phyloP scores from a whole-genome alignment of 2,113 vertebrate genomes.

The Aythya baeri region DNA sequence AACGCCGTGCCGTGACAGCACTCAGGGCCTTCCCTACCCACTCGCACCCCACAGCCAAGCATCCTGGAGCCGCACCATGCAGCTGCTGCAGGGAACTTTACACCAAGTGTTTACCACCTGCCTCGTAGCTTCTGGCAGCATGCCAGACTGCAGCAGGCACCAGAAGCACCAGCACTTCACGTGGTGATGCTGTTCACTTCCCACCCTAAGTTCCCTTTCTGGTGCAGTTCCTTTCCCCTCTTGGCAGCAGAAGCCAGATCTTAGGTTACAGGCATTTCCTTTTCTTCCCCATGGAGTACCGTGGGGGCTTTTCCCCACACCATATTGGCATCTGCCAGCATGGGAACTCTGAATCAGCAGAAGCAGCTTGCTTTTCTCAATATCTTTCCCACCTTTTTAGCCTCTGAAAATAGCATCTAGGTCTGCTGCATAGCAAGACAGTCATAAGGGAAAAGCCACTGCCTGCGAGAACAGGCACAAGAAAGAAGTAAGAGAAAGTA shows the following conservation, averaged over 20 bases:
- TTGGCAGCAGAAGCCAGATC: background rate
- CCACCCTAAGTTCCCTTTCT: slow-evolving; percentile 49
- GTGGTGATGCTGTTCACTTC: slow-evolving; percentile 61
- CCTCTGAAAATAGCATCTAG: background rate
- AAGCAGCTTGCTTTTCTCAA: slow-evolving; percentile 63
- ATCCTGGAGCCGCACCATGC: background rate
- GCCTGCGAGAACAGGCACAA: slow-evolving; percentile 15
- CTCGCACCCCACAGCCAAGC: too few relatives aligned
- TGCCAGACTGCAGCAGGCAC: background rate
- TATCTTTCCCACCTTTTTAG: slow-evolving; percentile 58
- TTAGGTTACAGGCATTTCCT: background rate
- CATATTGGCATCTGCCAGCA: background rate
- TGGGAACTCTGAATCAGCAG: slow-evolving; percentile 60
- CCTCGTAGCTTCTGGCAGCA: slow-evolving; percentile 1
- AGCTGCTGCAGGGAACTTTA: background rate
- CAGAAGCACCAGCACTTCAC: slow-evolving; percentile 19
- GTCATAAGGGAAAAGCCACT: background rate
- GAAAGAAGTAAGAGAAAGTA: slow-evolving; percentile 11
- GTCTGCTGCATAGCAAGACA: slow-evolving; percentile 16
- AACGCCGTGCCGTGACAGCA: too few relatives aligned
- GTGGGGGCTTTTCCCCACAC: slow-evolving; percentile 14
- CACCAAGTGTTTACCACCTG: background rate
- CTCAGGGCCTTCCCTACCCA: too few relatives aligned
- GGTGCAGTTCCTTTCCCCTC: slow-evolving; percentile 40
- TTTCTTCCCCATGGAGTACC: slow-evolving; percentile 3